Percentiles rank a stretch among this genome's conserved stretches.
Conservation (phyloP, 2,113 vertebrate species). For the Ceratotherium simum region DNA sequence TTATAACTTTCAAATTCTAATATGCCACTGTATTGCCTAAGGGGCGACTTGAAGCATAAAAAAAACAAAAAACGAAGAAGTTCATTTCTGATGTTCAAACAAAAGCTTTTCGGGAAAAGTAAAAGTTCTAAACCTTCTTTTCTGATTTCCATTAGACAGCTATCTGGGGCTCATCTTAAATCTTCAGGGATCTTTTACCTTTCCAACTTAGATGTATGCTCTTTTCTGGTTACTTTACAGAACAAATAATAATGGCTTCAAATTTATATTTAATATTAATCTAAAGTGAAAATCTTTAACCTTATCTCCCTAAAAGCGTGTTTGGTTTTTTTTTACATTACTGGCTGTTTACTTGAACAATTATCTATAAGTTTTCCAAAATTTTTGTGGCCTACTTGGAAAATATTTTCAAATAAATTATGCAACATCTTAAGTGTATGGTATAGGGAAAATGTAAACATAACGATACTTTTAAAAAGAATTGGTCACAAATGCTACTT, state of each 20-base stretch:
- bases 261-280: background rate
- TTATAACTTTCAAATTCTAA: slow-evolving; percentile 49
- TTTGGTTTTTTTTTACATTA: background rate
- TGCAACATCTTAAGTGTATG: background rate
- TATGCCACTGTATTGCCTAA: background rate
- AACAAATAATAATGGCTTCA: background rate
- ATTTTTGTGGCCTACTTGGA: background rate
- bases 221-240: background rate
- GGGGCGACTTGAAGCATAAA: background rate
- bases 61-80: background rate
- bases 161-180: background rate
- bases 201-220: background rate
- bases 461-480: background rate
- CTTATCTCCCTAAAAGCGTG: background rate
- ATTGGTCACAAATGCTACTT: background rate
- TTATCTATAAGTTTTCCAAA: background rate
- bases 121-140: background rate
- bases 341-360: background rate
- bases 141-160: background rate
- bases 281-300: background rate
- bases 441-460: slow-evolving; percentile 16
- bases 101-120: background rate
- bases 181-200: background rate
- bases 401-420: slow-evolving; percentile 34
- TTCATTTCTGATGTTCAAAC: background rate